Conservation (phyloP, 2,113 vertebrate species). For the Lycocorax pyrrhopterus region DNA sequence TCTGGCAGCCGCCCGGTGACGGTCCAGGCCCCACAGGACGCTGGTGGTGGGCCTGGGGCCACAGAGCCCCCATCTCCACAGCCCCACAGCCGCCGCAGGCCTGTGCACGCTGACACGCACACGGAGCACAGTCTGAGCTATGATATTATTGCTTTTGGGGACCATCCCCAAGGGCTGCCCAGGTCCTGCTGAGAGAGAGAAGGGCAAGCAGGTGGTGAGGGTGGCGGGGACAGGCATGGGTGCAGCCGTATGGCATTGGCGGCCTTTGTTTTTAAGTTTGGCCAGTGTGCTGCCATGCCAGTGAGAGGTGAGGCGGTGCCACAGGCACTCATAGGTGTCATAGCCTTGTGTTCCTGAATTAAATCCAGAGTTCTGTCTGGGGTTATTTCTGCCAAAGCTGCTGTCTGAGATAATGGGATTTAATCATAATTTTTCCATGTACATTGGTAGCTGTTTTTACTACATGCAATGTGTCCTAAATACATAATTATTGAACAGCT, state of each 20-base stretch:
- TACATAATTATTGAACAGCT: constrained; percentile 33
- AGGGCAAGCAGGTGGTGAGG: not conserved
- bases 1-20: fast-evolving
- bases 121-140: fast-evolving
- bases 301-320: not conserved
- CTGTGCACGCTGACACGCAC: fast-evolving
- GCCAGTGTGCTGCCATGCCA: fast-evolving
- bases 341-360: not conserved
- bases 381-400: not conserved
- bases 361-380: not conserved
- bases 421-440: not conserved
- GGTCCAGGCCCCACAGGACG: fast-evolving
- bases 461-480: not conserved
- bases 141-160: not conserved
- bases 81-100: fast-evolving
- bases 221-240: fast-evolving
- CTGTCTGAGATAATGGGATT: not conserved
- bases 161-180: not conserved
- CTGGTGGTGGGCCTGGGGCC: no score
- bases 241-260: fast-evolving
- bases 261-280: not conserved
- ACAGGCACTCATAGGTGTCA: not conserved
- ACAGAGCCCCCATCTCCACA: not conserved
- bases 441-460: not conserved
- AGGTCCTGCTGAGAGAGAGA: not conserved